Base-by-base conservation (phyloP, 30 jellyfish, hydroid and myxozoan genomes). In the Hydractinia symbiolongicarpus region DNA sequence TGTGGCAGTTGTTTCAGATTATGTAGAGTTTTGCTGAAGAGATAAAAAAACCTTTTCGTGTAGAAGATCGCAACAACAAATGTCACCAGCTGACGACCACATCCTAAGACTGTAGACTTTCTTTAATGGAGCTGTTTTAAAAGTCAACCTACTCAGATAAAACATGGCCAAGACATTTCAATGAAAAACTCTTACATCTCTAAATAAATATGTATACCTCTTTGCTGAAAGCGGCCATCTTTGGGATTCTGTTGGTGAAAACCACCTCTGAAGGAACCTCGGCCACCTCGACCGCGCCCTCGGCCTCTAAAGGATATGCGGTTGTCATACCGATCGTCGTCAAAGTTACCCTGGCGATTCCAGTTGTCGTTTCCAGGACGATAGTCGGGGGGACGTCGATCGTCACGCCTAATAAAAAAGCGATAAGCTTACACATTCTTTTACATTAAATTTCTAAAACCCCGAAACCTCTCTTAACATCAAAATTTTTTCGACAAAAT, bases 271-370 rank as follows among this genome's bases (percentile, higher is more conserved):
- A 72, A 84, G 4, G 67, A 73, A 17, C 84, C 85, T 17, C 83
- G 88, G 9, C 89, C 95, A 15, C 96, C 84, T 55, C 88, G 89
- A 71, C 90, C 89, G 6, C 95, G 88, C 5, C 95, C 93, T 51
- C 75, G 67, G 0, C 54, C 55, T 20, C 53, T 51, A 54, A 58
- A 61, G 95, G 76, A 82, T 76, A n/a, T 83, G 54, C 62, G 73
- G 88, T 74, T 86, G 85, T 72, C 84, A 62, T 58, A 77, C 80
- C 83, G 88, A 61, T 84, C 83, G 19, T 86, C 97, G 66, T 81
- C 73, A 40, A 66, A 44, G 44, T 82, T 58, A 16, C 19, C 40
- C 9, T 7, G 52, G 52, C 40, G 74, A 7, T 51, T 64, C 52
- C 40, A n/a, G 52, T 51, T n/a, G 7, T 64, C 74, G 74, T 13